phyloP scores from a whole-genome alignment of 2,888 invertebrate species.

The Conchocele bisecta region DNA sequence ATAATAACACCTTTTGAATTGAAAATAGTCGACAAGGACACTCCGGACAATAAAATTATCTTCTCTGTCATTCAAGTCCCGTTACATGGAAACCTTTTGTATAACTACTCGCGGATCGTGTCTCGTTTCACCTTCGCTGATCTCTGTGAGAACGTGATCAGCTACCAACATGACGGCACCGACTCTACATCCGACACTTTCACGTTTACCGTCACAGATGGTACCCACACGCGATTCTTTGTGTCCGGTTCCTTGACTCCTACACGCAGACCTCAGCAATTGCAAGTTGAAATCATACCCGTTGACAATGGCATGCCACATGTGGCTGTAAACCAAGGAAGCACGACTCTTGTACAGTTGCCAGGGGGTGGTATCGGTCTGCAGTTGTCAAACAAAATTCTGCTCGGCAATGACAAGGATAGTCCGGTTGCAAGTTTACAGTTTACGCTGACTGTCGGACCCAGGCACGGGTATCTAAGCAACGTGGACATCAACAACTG shows the following conservation, averaged over 20 bases:
- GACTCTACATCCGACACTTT: conserved; percentile 80
- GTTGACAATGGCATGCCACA: conserved; percentile 81
- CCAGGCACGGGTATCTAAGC: conserved; percentile 77
- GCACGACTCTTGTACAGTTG: conserved; percentile 70
- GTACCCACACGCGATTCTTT: conserved; percentile 80
- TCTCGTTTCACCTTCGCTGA: conserved; percentile 79
- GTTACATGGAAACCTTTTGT: conserved; percentile 78
- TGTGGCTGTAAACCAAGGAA: conserved; percentile 76
- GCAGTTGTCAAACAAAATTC: conserved; percentile 70
- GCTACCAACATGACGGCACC: conserved; percentile 82
- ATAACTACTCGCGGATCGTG: conserved; percentile 72
- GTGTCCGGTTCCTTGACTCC: conserved; percentile 75
- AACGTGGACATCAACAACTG: conserved; percentile 66
- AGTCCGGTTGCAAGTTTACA: conserved; percentile 72
- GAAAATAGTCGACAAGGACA: conserved; percentile 80
- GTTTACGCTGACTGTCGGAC: conserved; percentile 73
- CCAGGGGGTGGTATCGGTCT: conserved; percentile 72
- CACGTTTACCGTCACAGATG: conserved; percentile 80
- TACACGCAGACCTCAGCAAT: conserved; percentile 75
- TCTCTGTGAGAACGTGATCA: conserved; percentile 77
- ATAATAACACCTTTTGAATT: conserved; percentile 82
- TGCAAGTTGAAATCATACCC: conserved; percentile 79
- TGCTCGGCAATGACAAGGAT: conserved; percentile 79
- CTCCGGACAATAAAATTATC: conserved; percentile 70
- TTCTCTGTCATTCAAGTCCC: conserved; percentile 80